Percentiles rank a stretch among this genome's conserved stretches.
phyloP scores from a whole-genome alignment of 2,888 invertebrate genomes.

The Cepaea hortensis region DNA sequence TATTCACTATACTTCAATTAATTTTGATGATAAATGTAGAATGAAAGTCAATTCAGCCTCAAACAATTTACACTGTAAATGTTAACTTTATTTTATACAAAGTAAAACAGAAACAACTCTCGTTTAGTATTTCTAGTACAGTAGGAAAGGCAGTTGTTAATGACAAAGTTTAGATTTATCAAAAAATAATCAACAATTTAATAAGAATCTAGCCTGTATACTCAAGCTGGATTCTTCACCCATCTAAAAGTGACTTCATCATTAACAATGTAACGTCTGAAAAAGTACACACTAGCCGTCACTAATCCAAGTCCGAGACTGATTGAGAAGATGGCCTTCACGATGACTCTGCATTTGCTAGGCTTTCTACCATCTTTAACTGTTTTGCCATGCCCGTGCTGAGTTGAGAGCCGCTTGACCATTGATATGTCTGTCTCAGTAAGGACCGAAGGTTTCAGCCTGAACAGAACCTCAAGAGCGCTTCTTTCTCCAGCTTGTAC shows the following conservation, averaged over 20 bases:
- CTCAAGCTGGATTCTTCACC: not conserved
- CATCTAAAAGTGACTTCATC: not conserved
- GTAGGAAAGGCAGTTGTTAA: no score
- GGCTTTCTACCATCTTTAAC: not conserved
- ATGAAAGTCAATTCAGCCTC: no score
- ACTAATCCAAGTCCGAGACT: conserved; percentile 26
- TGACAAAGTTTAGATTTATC: no score
- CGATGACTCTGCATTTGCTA: not conserved
- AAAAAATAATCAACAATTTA: not conserved
- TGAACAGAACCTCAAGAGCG: conserved; percentile 71
- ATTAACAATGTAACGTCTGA: not conserved
- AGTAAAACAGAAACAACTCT: no score
- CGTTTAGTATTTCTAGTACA: no score
- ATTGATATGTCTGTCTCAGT: conserved; percentile 21
- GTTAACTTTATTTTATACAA: no score
- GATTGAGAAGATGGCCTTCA: not conserved
- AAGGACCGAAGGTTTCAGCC: conserved; percentile 63
- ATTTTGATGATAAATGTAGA: no score
- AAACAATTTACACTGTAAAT: no score
- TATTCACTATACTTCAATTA: no score
- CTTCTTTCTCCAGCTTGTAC: conserved; percentile 73
- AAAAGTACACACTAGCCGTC: conserved; percentile 1
- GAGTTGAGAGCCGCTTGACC: not conserved
- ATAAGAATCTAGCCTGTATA: not conserved
- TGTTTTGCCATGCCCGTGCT: not conserved